Base-by-base conservation (phyloP, 2,113 vertebrate genomes). In the Polypterus bichir region DNA sequence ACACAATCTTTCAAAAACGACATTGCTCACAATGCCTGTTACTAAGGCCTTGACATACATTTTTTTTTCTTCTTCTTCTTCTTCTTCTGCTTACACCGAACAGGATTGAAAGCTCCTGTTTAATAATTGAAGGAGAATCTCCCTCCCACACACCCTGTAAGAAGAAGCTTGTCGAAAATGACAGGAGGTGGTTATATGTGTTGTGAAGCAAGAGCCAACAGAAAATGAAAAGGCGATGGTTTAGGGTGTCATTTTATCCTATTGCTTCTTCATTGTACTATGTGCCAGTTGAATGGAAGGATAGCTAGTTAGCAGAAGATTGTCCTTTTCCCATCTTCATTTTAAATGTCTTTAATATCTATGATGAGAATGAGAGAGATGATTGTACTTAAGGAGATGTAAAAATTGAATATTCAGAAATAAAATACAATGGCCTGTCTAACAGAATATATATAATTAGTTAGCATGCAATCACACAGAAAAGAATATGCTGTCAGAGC, bases 121-220 rank as follows among this genome's bases (percentile, higher is more conserved):
- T 11, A 62, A 63, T 63, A 56, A 44, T 63, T 63, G n/a, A 63
- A 9, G 47, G 8, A 9, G 45, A 45, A 48, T 57, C 9, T 57
- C 53, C 11, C 9, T 47, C 46, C 47, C 46, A 63, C 6, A 49
- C 47, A 49, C 44, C 4, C 9, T 4, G 27, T 10, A 52, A 7
- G 7, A 10, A 52, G 51, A 10, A 52, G 51, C 51, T 52, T 52
- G 51, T 52, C 4, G 7, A 10, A 52, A 4, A 52, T 52, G 51
- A 52, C 51, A 52, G 51, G 51, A 8, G 51, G 10, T 4, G 51
- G 51, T 52, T 52, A 52, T 52, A 10, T 52, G 51, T 52, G 51
- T 52, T 7, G 4, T 52, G 51, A 7, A 52, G 51, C 10, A 3
- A 10, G 10, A 52, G 10, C 51, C 51, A 52, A 52, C 51, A 52